Evolutionary conservation across 2,888 invertebrate genomes (phyloP), one percentile per base, ranked within the genome.

Genomic region (Podabrus alpinus): DNA sequence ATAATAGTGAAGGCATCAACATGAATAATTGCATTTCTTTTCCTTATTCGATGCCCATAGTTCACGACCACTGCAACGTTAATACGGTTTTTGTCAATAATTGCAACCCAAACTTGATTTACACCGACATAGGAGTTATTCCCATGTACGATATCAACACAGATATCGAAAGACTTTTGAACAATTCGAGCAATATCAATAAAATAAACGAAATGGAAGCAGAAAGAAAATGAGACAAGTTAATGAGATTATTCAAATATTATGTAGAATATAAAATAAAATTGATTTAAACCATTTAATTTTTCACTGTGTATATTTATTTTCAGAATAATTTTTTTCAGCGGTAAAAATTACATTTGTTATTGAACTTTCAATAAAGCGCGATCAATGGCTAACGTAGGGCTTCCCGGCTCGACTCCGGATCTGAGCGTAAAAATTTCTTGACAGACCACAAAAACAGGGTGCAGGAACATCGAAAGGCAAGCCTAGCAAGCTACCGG

Each of bases 101-200:
- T 59, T 72, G 75, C 25, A 76, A 73, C 59, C 68, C 73, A 15
- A 73, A 76, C 19, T 69, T 76, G 66, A 73, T 76, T 68, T 71
- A 73, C 61, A 76, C 76, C 9, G 76, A 76, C 62, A 67, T 76
- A 1, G 76, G 76, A 15, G 66, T 76, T 29, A 76, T 76, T 21
- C 76, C 76, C 1, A 73, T 76, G 76, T 76, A 73, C 45, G 72
- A 73, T 59, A 76, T 66, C 66, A 66, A 73, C 66, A 17, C 69
- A 7, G 71, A 73, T 60, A 69, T 76, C 9, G 71, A 73, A 15
- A 19, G 45, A 15, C 70, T 76, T 21, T 68, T 76, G 19, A 21
- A 68, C 59, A 72, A 69, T 70, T 17, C 45, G 16, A 71, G 68
- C 59, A 19, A 25, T 15, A 15, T 62, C 13, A 19, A 21, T 29